A percentile compares a stretch with the other conserved stretches of the same genome.
Evolutionary conservation across 2,888 invertebrate genomes (phyloP).

Genomic region (Idaea dimidiata): DNA sequence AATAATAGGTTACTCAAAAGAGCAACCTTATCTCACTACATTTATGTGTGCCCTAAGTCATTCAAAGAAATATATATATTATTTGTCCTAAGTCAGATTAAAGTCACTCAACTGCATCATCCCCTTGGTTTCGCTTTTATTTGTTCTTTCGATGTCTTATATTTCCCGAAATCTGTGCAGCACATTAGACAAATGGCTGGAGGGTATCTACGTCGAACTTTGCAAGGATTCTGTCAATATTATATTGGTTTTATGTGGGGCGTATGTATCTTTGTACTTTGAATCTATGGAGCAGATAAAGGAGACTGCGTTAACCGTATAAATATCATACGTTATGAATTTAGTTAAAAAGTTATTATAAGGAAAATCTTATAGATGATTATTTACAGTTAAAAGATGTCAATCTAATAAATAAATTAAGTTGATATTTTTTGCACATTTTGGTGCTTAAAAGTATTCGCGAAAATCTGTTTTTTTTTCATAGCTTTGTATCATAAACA

Average conservation of each 20-base stretch:
- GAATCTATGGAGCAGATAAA: background rate
- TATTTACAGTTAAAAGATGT: background rate
- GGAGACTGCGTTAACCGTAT: background rate
- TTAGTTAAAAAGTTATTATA: background rate
- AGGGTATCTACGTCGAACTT: background rate
- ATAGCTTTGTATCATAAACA: no score
- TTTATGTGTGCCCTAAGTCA: background rate
- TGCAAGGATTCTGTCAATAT: background rate
- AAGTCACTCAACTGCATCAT: background rate
- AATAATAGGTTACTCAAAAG: no score
- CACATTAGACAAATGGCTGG: background rate
- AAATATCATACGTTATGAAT: background rate
- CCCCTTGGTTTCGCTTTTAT: constrained; percentile 6
- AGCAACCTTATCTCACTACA: no score
- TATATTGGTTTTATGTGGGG: background rate
- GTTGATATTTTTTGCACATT: no score
- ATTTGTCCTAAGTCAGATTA: background rate
- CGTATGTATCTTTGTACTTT: background rate
- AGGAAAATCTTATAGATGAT: background rate
- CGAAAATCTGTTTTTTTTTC: no score
- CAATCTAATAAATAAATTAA: no score
- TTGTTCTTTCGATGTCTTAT: background rate
- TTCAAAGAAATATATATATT: constrained; percentile 1
- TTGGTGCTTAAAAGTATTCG: no score
- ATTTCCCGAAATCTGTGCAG: background rate